phyloP scores from a whole-genome alignment of 2,113 vertebrate genomes.

The Zosterops pallidus region DNA sequence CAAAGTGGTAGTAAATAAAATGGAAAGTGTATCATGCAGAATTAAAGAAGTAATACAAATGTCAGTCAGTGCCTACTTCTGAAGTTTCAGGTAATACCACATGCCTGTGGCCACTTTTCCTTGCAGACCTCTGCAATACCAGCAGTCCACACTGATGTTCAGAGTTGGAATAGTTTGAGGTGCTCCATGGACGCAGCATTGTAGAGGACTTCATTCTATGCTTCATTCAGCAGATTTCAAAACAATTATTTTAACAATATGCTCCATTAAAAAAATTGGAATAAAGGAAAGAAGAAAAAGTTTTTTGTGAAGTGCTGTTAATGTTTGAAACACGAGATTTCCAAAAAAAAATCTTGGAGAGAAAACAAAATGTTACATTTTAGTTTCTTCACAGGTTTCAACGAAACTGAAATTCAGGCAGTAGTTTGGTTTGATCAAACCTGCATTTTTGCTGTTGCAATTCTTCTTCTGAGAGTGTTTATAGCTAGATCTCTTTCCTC shows the following conservation, averaged over 20 bases:
- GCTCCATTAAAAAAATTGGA: not conserved
- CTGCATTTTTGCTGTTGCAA: not conserved
- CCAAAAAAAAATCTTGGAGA: not conserved
- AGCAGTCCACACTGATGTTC: not conserved
- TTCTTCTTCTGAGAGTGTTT: not conserved
- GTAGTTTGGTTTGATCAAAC: not conserved
- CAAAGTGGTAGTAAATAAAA: not conserved
- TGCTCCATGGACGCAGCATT: not conserved
- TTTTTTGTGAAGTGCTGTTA: not conserved
- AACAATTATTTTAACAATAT: not conserved
- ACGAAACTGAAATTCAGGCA: not conserved
- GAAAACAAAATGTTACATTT: not conserved
- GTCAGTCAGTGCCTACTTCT: not conserved
- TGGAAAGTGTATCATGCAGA: not conserved
- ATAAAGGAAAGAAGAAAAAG: not conserved
- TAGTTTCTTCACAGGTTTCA: not conserved
- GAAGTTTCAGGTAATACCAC: not conserved
- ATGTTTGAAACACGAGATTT: not conserved
- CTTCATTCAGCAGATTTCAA: not conserved
- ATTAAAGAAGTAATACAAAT: not conserved
- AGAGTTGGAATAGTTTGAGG: not conserved
- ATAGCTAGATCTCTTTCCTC: not conserved
- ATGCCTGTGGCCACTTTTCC: not conserved
- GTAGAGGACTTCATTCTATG: not conserved
- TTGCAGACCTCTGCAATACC: not conserved